Evolutionary conservation across 2,797 vertebrate genomes (phyloP).

Genomic region (Ambastaia sidthimunki): DNA sequence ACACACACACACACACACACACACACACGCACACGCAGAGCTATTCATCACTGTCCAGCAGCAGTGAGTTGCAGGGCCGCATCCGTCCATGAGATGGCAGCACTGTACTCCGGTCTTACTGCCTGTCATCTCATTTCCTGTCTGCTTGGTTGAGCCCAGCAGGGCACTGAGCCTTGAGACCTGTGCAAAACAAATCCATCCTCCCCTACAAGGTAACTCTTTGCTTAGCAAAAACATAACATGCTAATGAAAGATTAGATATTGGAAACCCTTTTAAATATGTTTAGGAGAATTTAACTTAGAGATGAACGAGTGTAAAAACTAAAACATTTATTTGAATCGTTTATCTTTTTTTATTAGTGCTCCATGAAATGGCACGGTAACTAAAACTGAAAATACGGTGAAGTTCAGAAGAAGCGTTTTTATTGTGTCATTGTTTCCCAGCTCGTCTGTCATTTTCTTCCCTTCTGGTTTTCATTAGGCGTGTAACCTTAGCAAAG

Average conservation of each 20-base stretch:
- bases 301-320: not conserved
- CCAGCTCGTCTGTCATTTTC: constrained; percentile 42
- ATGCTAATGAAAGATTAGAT: not conserved
- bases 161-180: constrained; percentile 30
- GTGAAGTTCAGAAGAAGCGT: not conserved
- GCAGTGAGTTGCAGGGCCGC: constrained; percentile 63
- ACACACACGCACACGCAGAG: constrained; percentile 31
- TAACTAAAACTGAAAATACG: constrained; percentile 36
- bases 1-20: too few species aligned
- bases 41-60: constrained; percentile 65
- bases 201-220: constrained; percentile 3
- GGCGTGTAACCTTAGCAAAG: constrained; percentile 63
- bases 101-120: constrained; percentile 60
- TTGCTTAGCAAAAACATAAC: not conserved
- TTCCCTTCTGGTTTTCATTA: constrained; percentile 67
- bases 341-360: not conserved
- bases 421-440: constrained; percentile 10
- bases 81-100: constrained; percentile 69
- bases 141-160: constrained; percentile 28
- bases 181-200: constrained; percentile 28
- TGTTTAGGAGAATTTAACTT: constrained; percentile 1
- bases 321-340: constrained; percentile 50
- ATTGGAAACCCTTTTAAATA: constrained; percentile 8
- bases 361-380: not conserved
- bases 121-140: constrained; percentile 36